Evolutionary conservation across 1,140 invertebrate genomes (phyloP).

Genomic region (Ips typographus): DNA sequence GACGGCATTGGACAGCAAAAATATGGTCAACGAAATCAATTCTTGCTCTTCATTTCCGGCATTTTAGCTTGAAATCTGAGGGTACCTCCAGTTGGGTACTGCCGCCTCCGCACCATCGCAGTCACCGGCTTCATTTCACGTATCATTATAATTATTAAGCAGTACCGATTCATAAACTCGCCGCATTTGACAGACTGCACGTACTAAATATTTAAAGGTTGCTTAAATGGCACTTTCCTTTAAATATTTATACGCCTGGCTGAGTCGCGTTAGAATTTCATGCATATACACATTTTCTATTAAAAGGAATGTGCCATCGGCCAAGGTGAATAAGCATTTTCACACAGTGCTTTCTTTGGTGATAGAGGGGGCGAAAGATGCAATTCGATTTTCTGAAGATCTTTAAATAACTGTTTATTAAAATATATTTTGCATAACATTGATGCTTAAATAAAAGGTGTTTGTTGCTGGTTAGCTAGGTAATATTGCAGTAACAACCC

Average conservation of each 20-base stretch:
- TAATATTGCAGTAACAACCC: no score
- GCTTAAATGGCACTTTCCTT: neutral
- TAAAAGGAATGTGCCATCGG: constrained; percentile 3
- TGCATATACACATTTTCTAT: neutral
- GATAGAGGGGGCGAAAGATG: neutral
- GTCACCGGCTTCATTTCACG: no score
- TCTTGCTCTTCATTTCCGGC: no score
- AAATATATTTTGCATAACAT: no score
- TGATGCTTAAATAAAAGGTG: no score
- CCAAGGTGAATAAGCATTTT: neutral
- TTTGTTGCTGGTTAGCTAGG: no score
- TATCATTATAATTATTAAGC: neutral
- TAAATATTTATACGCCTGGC: no score
- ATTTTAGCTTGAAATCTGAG: no score
- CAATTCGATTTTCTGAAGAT: neutral
- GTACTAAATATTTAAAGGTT: constrained; percentile 1
- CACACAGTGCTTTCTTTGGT: neutral
- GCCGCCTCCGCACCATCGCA: no score
- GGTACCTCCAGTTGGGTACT: no score
- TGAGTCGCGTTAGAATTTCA: neutral
- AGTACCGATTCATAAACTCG: neutral
- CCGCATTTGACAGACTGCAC: neutral
- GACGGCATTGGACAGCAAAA: no score
- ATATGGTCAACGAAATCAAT: no score
- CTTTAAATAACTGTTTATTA: neutral